Base-by-base conservation (phyloP, 2,888 invertebrate genomes). In the Platerodrilus igneus region DNA sequence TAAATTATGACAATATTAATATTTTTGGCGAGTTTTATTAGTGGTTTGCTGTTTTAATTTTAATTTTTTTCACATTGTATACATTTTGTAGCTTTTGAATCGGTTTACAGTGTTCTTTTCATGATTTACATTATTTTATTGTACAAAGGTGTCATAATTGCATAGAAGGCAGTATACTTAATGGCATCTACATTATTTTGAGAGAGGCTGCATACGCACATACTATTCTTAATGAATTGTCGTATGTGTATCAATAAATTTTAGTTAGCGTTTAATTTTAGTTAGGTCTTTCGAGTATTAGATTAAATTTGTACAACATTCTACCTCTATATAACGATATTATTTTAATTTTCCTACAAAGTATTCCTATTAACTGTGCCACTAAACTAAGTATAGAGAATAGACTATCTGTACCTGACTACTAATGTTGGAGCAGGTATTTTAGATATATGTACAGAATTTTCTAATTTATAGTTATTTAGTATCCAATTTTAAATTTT, bases 1-100 rank as follows among this genome's bases (percentile, higher is more conserved):
- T 47, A 52, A 58, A 61, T 59, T 62, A 64, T 62, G 58, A 62
- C 59, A 63, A 55, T 45, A 60, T 61, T 60, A 55, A 53, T 59
- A 51, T 56, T 55, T 55, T 52, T 53, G 55, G 57, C 54, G 60
- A 56, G 51, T 58, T 60, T 60, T 60, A 55, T 58, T 57, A 41
- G 50, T 48, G 55, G 56, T 54, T 48, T 55, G 22, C 9, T 54
- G 51, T 51, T 57, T 51, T 41, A 48, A 46, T 54, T 52, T 52
- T 50, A 47, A 39, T 38, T 53, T 51, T 49, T 46, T 36, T 44
- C 34, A n/a, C n/a, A n/a, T n/a, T n/a, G n/a, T n/a, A n/a, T n/a
- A n/a, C n/a, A n/a, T n/a, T n/a, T n/a, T n/a, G n/a, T n/a, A n/a
- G n/a, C n/a, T n/a, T n/a, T n/a, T n/a, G n/a, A n/a, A n/a, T n/a